phyloP scores from a whole-genome alignment of 2,113 vertebrate genomes.

The Archocentrus centrarchus region DNA sequence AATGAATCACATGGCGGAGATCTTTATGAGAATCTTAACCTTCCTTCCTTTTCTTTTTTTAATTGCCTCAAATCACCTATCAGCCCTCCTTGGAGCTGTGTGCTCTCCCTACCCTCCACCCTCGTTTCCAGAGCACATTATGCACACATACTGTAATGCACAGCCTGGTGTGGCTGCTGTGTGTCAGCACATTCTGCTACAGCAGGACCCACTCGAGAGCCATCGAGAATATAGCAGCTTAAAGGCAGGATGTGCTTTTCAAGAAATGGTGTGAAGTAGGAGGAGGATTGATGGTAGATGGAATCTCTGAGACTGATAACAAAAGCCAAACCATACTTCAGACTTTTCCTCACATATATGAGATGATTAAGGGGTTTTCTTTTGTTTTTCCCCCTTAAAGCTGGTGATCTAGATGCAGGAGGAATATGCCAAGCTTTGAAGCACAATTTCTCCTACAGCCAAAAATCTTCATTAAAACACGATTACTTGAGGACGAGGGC shows the following conservation, averaged over 20 bases:
- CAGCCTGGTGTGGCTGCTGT: conserved; percentile 16
- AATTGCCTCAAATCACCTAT: conserved; percentile 57
- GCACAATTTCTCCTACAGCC: neutral
- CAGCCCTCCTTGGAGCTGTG: conserved; percentile 17
- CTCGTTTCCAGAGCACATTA: neutral
- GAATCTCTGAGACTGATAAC: conserved; percentile 2
- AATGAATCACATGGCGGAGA: conserved; percentile 34
- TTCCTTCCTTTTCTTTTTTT: conserved; percentile 31
- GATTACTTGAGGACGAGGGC: conserved; percentile 48
- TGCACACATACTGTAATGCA: conserved; percentile 24
- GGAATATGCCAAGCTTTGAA: conserved; percentile 15
- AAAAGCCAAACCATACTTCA: neutral
- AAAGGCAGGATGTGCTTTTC: neutral
- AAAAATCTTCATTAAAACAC: conserved; percentile 56
- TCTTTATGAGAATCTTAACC: conserved; percentile 46
- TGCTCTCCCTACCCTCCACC: conserved; percentile 28
- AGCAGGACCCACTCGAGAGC: conserved; percentile 5
- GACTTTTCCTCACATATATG: neutral
- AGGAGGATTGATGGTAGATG: neutral
- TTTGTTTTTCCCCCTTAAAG: neutral
- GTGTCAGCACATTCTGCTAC: conserved; percentile 52
- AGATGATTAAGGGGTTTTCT: neutral
- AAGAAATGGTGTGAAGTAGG: conserved; percentile 7
- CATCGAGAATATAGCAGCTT: neutral
- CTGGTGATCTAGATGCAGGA: neutral